A percentile compares a stretch with the other conserved stretches of the same genome.
phyloP scores from a whole-genome alignment of 2,888 invertebrate genomes.

The Xanthia icteritia region DNA sequence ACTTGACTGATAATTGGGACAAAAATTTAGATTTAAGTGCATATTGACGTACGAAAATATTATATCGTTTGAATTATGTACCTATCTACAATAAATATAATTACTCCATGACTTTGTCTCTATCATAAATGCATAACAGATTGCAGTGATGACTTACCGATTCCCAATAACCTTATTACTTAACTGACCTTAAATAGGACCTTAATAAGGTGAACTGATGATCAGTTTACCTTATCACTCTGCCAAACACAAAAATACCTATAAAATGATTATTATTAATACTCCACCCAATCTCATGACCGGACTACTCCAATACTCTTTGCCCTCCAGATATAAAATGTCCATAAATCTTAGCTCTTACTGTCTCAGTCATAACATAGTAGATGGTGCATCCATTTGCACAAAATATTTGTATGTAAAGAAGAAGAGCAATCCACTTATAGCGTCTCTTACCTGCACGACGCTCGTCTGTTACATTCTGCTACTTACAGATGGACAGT shows the following conservation, averaged over 20 bases:
- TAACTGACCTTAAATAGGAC: not conserved
- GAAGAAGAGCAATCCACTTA: constrained; percentile 90
- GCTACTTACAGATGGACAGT: constrained; percentile 70
- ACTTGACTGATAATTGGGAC: no score
- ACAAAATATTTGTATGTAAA: constrained; percentile 90
- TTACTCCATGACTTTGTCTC: not conserved
- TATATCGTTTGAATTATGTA: not conserved
- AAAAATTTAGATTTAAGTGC: not conserved
- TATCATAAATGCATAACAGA: not conserved
- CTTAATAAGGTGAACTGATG: no score
- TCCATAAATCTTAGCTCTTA: constrained; percentile 45
- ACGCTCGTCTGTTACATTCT: constrained; percentile 83
- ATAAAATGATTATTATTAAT: not conserved
- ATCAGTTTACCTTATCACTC: not conserved
- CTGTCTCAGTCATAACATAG: constrained; percentile 55
- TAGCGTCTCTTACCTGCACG: constrained; percentile 88
- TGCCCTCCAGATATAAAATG: constrained; percentile 43
- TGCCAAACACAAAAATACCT: not conserved
- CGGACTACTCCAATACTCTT: constrained; percentile 9
- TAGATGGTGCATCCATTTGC: constrained; percentile 76
- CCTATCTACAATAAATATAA: not conserved
- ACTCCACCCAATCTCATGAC: not conserved
- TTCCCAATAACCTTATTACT: not conserved
- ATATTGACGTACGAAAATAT: not conserved
- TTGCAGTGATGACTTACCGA: not conserved